Base-by-base conservation (phyloP, 1,140 invertebrate species). In the Cherax quadricarinatus region DNA sequence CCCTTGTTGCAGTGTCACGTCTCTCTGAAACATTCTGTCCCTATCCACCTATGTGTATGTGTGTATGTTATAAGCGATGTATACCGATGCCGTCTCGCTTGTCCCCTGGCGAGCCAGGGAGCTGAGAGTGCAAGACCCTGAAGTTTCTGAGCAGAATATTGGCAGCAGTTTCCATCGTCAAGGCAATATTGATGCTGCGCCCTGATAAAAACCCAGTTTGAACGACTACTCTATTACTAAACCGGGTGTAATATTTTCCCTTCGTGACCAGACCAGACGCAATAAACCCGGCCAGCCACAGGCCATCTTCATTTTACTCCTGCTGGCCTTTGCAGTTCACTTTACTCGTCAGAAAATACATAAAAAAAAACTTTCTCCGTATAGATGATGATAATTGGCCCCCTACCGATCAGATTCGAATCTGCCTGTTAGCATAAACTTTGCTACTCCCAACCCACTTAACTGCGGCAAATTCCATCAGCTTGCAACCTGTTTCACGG, bases 191-290 rank as follows among this genome's bases (percentile, higher is more conserved):
- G 89, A 91, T 91, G 89, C 84, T 49, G 16, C 70, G n/a, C 9
- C 14, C 21, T 66, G 75, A 81, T 86, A 91, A 91, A 91, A 91
- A 66, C 78, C 78, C 60, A 80, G 84, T 70, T 57, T 91, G 89
- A 86, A 86, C 89, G 84, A 91, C 89, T 86, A 81, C 62, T 30
- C 89, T 91, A 91, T 91, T 91, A 91, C 84, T 86, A 87, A 87
- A 91, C 89, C 84, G 84, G 81, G 75, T 86, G 73, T 81, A 51
- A 49, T 86, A 70, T 86, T 86, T 90, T 86, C 83, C 10, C 49
- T 41, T 78, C 53, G 16, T 75, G 30, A 21, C 24, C 49, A 84
- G 62, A 78, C 48, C 83, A 73, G 75, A 81, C 16, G 89, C 73
- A 79, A 88, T 88, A 88, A 88, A 88, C 85, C 70, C 73, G 57